Percentiles rank a stretch among this genome's conserved stretches.
These are phyloP conservation scores for Trichonephila clavata DNA, from an alignment of 1,140 invertebrate genomes.

Conservation along the genomic window DNA sequence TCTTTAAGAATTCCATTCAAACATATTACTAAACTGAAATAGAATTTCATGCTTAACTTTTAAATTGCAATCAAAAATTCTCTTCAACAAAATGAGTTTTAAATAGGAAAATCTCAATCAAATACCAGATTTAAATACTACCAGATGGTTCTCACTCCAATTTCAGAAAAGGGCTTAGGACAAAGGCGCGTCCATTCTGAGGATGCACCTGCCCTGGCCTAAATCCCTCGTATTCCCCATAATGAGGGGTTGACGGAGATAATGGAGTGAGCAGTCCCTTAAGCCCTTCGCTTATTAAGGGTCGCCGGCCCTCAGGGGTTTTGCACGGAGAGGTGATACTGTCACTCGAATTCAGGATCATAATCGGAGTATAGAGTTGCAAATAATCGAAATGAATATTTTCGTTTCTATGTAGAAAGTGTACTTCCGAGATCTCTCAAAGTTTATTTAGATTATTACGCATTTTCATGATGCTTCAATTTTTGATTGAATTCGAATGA, in stretches of 20 bases:
- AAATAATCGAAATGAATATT: background rate
- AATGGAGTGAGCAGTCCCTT: slow-evolving; percentile 54
- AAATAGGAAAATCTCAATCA: background rate
- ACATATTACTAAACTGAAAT: no score
- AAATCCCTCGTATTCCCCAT: slow-evolving; percentile 30
- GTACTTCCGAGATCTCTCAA: background rate
- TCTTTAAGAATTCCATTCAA: no score
- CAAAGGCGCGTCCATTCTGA: background rate
- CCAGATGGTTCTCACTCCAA: background rate
- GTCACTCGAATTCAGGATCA: background rate
- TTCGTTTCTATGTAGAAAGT: background rate
- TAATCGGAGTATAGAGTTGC: background rate
- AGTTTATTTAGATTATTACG: background rate
- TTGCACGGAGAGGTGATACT: background rate
- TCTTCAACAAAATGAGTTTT: background rate
- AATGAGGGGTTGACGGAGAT: slow-evolving; percentile 59
- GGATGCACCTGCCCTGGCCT: slow-evolving; percentile 17
- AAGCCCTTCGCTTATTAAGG: slow-evolving; percentile 35
- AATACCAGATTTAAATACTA: background rate
- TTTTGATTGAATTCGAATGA: background rate
- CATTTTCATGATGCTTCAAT: background rate
- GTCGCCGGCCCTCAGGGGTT: background rate
- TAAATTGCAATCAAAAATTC: no score
- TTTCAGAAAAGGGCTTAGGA: background rate
- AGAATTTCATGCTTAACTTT: no score